phyloP scores from a whole-genome alignment of 2,888 invertebrate genomes.

The Neoascia interrupta region DNA sequence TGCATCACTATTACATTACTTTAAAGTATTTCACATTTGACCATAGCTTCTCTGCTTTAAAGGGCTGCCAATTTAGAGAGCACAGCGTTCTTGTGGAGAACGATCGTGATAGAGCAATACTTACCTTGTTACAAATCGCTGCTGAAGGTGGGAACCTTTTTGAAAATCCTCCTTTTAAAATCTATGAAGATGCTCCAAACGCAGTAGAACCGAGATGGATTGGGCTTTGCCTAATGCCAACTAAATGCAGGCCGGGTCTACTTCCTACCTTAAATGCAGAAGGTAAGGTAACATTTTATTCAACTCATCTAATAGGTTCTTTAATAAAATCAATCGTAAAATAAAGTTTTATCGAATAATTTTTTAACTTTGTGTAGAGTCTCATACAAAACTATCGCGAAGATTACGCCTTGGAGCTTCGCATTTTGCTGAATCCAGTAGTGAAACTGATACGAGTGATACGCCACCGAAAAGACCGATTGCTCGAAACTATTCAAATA shows the following conservation, averaged over 20 bases:
- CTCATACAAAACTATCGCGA: constrained; percentile 72
- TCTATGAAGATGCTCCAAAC: constrained; percentile 73
- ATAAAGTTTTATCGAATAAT: neutral
- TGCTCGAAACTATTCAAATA: constrained; percentile 74
- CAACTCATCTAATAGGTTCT: neutral
- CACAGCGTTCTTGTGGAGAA: constrained; percentile 84
- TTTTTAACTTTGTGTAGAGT: constrained; percentile 70
- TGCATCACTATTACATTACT: no score
- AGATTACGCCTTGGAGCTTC: constrained; percentile 68
- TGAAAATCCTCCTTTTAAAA: constrained; percentile 74
- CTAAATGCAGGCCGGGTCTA: constrained; percentile 77
- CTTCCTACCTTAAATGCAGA: constrained; percentile 76
- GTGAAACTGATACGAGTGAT: constrained; percentile 76
- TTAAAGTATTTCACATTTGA: no score
- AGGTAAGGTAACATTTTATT: constrained; percentile 71
- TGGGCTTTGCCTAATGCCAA: constrained; percentile 77
- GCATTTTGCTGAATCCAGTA: constrained; percentile 74
- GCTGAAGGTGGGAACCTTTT: constrained; percentile 76
- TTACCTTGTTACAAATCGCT: constrained; percentile 79
- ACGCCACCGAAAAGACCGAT: constrained; percentile 47
- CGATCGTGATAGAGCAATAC: constrained; percentile 84
- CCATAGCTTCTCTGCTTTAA: no score
- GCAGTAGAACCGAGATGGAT: constrained; percentile 75
- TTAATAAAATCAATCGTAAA: neutral
- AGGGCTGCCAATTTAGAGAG: constrained; percentile 89